Conservation (phyloP, 2,113 vertebrate genomes). For the Raja brachyura region DNA sequence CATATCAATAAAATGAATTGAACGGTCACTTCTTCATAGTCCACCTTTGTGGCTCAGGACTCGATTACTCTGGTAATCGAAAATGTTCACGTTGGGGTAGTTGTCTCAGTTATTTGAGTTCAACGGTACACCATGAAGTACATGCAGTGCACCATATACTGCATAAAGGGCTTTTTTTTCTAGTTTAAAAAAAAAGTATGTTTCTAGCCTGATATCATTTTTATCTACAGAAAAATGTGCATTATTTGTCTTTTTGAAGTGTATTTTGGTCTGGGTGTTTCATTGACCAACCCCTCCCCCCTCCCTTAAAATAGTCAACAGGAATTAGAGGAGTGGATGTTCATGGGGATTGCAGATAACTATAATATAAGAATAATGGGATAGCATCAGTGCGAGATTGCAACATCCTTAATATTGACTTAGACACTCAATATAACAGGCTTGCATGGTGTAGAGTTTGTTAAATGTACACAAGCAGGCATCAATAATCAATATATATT, state of each 20-base stretch:
- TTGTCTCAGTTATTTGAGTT: not conserved
- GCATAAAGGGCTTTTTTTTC: constrained; percentile 9
- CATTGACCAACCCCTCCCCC: not conserved
- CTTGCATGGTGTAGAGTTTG: no score
- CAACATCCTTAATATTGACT: no score
- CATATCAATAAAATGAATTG: not conserved
- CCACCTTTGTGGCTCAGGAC: not conserved
- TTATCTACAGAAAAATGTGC: not conserved
- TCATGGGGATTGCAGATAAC: no score
- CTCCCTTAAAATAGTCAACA: no score
- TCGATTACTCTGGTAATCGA: not conserved
- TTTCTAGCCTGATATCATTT: not conserved
- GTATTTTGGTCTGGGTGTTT: not conserved
- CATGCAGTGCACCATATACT: not conserved
- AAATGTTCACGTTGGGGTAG: not conserved
- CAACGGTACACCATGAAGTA: not conserved
- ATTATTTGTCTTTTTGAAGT: not conserved
- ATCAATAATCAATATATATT: no score
- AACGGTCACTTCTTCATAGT: not conserved
- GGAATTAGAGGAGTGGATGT: no score
- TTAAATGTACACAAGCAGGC: no score
- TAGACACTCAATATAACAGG: no score
- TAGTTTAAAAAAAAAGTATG: not conserved
- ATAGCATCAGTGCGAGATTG: no score
- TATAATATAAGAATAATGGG: no score